Evolutionary conservation across 1,140 invertebrate genomes (phyloP).

Genomic region (Globodera rostochiensis): DNA sequence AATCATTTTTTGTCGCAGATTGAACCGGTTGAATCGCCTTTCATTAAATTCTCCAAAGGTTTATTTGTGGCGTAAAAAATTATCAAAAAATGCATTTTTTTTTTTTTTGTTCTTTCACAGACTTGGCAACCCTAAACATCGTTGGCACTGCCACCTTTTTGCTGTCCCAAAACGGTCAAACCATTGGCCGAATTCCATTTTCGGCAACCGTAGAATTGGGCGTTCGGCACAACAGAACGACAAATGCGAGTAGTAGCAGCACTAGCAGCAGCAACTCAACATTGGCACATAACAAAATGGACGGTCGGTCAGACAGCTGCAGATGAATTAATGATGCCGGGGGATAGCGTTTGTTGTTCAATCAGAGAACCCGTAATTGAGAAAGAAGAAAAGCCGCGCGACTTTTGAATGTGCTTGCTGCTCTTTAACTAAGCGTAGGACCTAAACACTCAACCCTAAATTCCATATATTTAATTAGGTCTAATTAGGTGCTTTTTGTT

Average conservation of each 20-base stretch:
- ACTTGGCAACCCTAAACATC: slow-evolving; percentile 25
- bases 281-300: not conserved
- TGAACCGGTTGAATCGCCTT: slow-evolving; percentile 44
- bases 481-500: slow-evolving; percentile 10
- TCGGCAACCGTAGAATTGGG: slow-evolving; percentile 30
- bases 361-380: no score
- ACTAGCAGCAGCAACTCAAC: slow-evolving; percentile 4
- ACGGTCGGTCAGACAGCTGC: not conserved
- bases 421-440: no score
- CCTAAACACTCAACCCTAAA: no score
- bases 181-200: slow-evolving; percentile 53
- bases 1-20: slow-evolving; percentile 2
- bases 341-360: no score
- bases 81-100: slow-evolving; percentile 8
- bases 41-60: slow-evolving; percentile 46
- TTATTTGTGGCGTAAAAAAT: not conserved
- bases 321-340: not conserved
- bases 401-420: no score
- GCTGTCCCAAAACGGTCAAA: slow-evolving; percentile 29
- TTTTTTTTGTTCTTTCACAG: slow-evolving; percentile 12
- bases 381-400: no score
- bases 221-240: not conserved
- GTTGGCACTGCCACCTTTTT: slow-evolving; percentile 51
- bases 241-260: not conserved
- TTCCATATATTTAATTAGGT: not conserved